Conservation (phyloP, 2,113 vertebrate genomes). For the Perca fluviatilis region DNA sequence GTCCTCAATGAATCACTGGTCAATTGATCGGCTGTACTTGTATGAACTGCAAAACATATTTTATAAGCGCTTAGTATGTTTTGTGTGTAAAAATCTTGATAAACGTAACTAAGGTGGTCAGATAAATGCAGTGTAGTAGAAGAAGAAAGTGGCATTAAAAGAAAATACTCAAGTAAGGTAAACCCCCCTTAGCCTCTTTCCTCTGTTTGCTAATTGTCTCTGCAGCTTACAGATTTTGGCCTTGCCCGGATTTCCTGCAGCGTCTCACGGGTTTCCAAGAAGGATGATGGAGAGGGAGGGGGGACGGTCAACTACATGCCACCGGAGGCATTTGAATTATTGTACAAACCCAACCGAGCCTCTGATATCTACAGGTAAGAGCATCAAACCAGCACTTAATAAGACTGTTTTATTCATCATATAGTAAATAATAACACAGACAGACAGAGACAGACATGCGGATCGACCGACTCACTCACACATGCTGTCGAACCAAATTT, state of each 20-base stretch:
- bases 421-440: not conserved
- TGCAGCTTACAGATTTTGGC: slow-evolving; percentile 89
- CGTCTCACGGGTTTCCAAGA: slow-evolving; percentile 24
- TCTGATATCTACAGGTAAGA: slow-evolving; percentile 88
- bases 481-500: not conserved
- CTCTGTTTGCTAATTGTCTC: not conserved
- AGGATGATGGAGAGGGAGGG: slow-evolving; percentile 17
- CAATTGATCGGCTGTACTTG: not conserved
- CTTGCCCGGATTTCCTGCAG: slow-evolving; percentile 80
- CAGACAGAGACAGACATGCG: too few species aligned
- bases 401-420: not conserved
- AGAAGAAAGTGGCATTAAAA: too few species aligned
- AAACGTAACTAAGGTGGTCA: too few species aligned
- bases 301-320: slow-evolving; percentile 87
- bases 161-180: too few species aligned
- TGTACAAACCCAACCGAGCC: slow-evolving; percentile 71
- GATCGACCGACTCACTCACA: too few species aligned
- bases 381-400: not conserved
- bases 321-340: slow-evolving; percentile 83
- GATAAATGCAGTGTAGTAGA: too few species aligned
- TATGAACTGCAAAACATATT: not conserved
- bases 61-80: too few species aligned
- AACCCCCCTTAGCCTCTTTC: not conserved
- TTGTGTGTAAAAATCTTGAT: too few species aligned
- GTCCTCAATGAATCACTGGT: not conserved